phyloP scores from a whole-genome alignment of 2,888 invertebrate genomes.

The Argynnis bischoffii region DNA sequence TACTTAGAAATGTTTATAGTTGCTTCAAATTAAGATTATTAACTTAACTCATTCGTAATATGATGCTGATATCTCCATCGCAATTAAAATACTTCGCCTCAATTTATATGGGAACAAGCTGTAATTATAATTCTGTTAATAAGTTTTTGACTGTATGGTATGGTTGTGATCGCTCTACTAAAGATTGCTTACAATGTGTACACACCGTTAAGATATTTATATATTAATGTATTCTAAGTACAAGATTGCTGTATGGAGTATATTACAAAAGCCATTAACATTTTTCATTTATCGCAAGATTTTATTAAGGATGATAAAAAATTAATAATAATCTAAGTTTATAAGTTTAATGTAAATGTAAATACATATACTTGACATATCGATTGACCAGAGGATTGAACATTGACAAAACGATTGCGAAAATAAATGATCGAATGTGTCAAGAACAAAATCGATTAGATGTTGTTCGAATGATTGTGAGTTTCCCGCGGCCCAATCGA shows the following conservation, averaged over 20 bases:
- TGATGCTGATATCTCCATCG: slow-evolving; percentile 18
- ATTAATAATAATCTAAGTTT: too few species aligned
- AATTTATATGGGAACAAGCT: background rate
- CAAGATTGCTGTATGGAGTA: too few species aligned
- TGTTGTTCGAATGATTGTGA: slow-evolving; percentile 40
- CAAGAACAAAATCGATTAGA: slow-evolving; percentile 44
- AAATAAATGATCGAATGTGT: slow-evolving; percentile 40
- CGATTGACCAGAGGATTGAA: slow-evolving; percentile 29
- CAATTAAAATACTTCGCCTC: slow-evolving; percentile 13
- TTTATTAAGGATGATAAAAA: too few species aligned
- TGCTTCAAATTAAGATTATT: background rate
- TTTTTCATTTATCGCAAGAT: too few species aligned
- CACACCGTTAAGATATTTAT: too few species aligned
- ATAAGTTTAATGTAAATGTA: too few species aligned
- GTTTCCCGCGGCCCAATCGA: slow-evolving; percentile 43
- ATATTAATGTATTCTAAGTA: too few species aligned
- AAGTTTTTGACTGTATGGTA: background rate
- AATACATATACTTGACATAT: slow-evolving; percentile 21
- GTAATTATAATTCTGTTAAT: too few species aligned
- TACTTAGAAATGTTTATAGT: slow-evolving; percentile 8
- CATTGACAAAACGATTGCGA: slow-evolving; percentile 31
- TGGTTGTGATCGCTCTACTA: background rate
- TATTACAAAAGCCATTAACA: too few species aligned
- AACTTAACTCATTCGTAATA: slow-evolving; percentile 10
- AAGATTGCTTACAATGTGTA: too few species aligned